Evolutionary conservation across 2,797 vertebrate genomes (phyloP).

Genomic region (Lerista edwardsae): DNA sequence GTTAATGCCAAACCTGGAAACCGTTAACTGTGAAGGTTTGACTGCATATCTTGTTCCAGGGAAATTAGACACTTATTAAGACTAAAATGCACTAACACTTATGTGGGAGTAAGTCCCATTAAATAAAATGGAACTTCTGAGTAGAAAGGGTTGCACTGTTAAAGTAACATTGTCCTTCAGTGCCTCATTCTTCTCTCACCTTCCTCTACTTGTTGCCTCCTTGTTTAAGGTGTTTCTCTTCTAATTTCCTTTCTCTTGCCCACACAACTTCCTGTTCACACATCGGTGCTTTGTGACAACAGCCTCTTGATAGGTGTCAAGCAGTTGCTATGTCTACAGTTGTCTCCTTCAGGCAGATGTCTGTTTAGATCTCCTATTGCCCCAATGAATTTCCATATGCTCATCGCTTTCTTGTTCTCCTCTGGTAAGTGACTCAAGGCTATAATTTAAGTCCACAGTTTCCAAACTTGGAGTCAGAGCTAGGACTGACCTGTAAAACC

Average conservation of each 20-base stretch:
- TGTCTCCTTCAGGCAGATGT: neutral
- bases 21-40: too few relatives aligned
- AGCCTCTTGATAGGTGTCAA: neutral
- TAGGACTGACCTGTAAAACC: neutral
- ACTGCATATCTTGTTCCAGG: too few relatives aligned
- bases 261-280: neutral
- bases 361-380: neutral
- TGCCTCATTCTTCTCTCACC: too few relatives aligned
- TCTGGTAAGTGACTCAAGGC: neutral
- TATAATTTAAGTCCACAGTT: neutral
- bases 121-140: too few relatives aligned
- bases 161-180: too few relatives aligned
- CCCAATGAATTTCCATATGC: neutral
- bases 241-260: neutral
- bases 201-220: too few relatives aligned
- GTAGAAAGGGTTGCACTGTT: too few relatives aligned
- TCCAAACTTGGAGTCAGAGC: neutral
- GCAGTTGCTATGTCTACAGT: neutral
- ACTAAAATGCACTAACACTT: too few relatives aligned
- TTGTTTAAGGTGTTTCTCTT: too few relatives aligned
- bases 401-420: conserved; percentile 1
- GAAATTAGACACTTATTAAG: too few relatives aligned
- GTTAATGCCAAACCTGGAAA: too few relatives aligned
- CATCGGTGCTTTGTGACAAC: neutral
- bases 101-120: too few relatives aligned